Evolutionary conservation across 2,888 invertebrate species (phyloP), one percentile per base, ranked within the genome.

Genomic region (Ctenicera cuprea): DNA sequence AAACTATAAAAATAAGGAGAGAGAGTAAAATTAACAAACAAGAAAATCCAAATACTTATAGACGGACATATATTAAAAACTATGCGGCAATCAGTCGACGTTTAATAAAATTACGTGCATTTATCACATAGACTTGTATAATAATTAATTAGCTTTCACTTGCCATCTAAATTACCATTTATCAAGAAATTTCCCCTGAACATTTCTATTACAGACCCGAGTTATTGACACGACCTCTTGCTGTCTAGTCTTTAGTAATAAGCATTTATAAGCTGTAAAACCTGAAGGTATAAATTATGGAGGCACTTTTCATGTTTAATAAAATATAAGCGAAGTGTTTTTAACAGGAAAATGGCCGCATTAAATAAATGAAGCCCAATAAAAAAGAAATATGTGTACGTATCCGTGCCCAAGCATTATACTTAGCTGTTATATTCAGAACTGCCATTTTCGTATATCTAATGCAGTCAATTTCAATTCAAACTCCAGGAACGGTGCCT

Each of bases 331-430:
- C n/a, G n/a, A 38, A 38, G 57, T 37, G 57, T 38, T 57, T 52
- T 22, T 37, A 26, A 38, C 37, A 57, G 57, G 57, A 37, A 52
- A 57, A 57, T 16, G 57, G 16, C 12, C 57, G 57, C 33, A 57
- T 57, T 57, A 38, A 37, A 33, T 57, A 37, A 37, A 57, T 57
- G 57, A 57, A 37, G 11, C 16, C 16, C 57, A 57, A 57, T 57
- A 57, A 57, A 57, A 57, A 57, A 57, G 57, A 57, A 37, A 38
- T 57, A 57, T 57, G 50, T 30, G 38, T 38, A 37, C 57, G 37
- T 57, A 57, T 57, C 33, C 57, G 12, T 57, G n/a, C n/a, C 5
- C 37, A 11, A 3, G 37, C 37, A 37, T 57, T 57, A 57, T 57
- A 20, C 57, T 33, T 38, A 38, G 57, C 57, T 38, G 57, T 37